These are phyloP conservation scores for Phaenicophaeus curvirostris DNA, from an alignment of 2,797 vertebrate species.

Conservation along the genomic window DNA sequence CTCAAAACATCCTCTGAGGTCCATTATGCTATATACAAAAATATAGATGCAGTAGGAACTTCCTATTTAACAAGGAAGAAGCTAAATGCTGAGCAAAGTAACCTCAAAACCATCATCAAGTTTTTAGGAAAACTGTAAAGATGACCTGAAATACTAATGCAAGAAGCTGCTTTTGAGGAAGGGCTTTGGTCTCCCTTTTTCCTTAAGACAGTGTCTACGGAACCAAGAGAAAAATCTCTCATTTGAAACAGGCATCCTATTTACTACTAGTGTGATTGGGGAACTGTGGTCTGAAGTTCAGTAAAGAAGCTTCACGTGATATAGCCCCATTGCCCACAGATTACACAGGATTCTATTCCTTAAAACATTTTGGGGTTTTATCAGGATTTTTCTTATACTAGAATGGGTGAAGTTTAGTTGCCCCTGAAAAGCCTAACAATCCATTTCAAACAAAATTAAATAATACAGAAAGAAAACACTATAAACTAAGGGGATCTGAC, in stretches of 20 bases:
- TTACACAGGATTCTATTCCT: neutral
- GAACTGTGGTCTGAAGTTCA: neutral
- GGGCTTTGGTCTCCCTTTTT: neutral
- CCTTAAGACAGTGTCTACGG: neutral
- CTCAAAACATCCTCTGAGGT: neutral
- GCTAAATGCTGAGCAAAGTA: neutral
- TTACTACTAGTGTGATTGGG: neutral
- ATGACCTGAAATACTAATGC: neutral
- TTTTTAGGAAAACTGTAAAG: neutral
- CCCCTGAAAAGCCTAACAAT: neutral
- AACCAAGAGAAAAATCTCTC: neutral
- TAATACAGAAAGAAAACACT: neutral
- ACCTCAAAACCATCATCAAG: neutral
- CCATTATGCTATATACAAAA: neutral
- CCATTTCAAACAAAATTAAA: neutral
- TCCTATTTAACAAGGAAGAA: neutral
- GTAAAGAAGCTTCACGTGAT: neutral
- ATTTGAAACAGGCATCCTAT: neutral
- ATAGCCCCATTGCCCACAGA: neutral
- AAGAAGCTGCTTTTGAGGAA: neutral
- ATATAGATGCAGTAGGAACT: neutral
- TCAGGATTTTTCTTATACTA: neutral
- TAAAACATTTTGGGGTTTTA: neutral
- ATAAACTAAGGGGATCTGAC: neutral
- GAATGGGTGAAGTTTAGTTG: neutral